These are phyloP conservation scores for Lycaon pictus DNA, from an alignment of 2,113 vertebrate species.

Conservation along the genomic window DNA sequence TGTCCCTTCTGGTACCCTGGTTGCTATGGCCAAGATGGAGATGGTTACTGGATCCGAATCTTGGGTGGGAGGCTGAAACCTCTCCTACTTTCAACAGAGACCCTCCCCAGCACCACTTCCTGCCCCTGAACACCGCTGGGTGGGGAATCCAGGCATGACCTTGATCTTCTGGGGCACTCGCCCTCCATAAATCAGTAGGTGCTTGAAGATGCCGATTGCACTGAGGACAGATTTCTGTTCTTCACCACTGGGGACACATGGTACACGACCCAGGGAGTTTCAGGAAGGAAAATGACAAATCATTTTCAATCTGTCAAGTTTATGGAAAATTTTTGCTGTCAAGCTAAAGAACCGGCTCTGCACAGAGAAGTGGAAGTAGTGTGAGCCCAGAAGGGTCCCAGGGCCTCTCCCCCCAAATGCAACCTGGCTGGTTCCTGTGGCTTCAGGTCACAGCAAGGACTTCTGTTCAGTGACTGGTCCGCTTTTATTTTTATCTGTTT, in stretches of 20 bases:
- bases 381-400: not conserved
- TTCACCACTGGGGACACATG: accelerated
- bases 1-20: accelerated
- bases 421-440: not conserved
- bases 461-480: accelerated
- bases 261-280: not conserved
- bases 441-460: not conserved
- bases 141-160: not conserved
- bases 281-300: not conserved
- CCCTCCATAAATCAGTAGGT: accelerated
- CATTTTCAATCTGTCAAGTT: not conserved
- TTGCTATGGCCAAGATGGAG: not conserved
- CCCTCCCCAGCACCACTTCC: not conserved
- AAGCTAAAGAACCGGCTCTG: not conserved
- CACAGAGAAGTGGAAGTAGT: not conserved
- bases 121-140: accelerated
- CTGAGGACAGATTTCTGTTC: not conserved
- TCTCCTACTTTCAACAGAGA: not conserved
- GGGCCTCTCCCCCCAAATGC: not conserved
- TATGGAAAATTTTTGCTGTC: not conserved
- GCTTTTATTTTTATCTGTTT: not conserved
- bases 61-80: not conserved
- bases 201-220: accelerated
- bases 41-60: accelerated
- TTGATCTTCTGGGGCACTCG: not conserved